phyloP scores from a whole-genome alignment of 2,888 invertebrate genomes.

The Pelosia muscerda region DNA sequence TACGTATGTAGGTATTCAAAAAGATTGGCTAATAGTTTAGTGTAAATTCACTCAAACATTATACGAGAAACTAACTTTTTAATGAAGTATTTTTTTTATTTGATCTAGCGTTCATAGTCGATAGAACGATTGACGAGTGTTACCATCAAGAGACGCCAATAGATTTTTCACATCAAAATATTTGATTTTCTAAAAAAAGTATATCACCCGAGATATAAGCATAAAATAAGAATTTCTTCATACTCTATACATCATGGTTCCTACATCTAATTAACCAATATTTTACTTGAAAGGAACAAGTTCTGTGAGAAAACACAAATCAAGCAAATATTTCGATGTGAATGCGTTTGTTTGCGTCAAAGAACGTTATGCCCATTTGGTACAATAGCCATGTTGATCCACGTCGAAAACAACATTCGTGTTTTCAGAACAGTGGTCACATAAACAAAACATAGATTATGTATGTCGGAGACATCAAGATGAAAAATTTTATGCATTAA shows the following conservation, averaged over 20 bases:
- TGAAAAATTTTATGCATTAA: conserved; percentile 21
- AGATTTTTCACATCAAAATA: not conserved
- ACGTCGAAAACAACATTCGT: conserved; percentile 71
- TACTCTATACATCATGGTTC: not conserved
- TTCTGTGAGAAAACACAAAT: conserved; percentile 64
- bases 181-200: not conserved
- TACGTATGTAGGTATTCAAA: not conserved
- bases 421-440: conserved; percentile 73
- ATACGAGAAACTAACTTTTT: too few relatives aligned
- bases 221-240: not conserved
- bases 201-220: not conserved
- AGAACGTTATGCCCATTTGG: conserved; percentile 66
- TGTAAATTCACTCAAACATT: too few relatives aligned
- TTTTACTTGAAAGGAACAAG: conserved; percentile 45
- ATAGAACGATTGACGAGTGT: too few relatives aligned
- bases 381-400: conserved; percentile 79
- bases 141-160: too few relatives aligned
- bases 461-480: conserved; percentile 34
- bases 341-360: conserved; percentile 73
- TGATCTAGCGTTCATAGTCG: too few relatives aligned
- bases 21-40: not conserved
- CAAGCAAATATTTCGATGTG: conserved; percentile 72
- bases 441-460: conserved; percentile 58
- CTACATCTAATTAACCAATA: not conserved
- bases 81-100: too few relatives aligned